phyloP scores from a whole-genome alignment of 2,113 vertebrate species.

The Tichodroma muraria region DNA sequence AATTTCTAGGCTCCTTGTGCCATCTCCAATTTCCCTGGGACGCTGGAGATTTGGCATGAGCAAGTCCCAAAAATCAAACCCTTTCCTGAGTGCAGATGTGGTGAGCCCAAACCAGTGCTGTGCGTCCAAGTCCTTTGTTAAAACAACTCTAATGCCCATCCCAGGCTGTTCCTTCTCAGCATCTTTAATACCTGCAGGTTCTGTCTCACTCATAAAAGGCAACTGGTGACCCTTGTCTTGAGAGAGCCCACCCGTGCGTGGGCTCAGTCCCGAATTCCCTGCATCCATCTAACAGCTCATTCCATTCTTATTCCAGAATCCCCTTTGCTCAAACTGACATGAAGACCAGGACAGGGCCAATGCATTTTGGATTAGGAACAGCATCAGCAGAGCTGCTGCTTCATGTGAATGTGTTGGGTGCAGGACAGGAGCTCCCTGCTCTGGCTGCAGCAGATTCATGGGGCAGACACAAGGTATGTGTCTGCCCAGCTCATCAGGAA shows the following conservation, averaged over 20 bases:
- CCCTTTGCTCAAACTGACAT: neutral
- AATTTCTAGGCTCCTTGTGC: neutral
- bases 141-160: neutral
- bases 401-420: neutral
- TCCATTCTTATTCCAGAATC: neutral
- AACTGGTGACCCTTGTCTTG: neutral
- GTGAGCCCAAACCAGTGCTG: neutral
- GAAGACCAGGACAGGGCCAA: neutral
- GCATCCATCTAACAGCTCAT: neutral
- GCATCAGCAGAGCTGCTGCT: neutral
- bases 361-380: neutral
- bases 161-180: neutral
- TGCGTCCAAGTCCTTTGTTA: neutral
- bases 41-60: neutral
- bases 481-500: neutral
- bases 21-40: neutral
- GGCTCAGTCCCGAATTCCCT: neutral
- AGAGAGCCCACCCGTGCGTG: neutral
- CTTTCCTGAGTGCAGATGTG: neutral
- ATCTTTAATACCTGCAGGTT: neutral
- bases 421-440: neutral
- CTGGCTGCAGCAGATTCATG: neutral
- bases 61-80: neutral
- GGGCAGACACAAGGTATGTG: fast-evolving
- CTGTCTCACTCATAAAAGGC: neutral